Base-by-base conservation (phyloP, 1,140 invertebrate genomes). In the Drosophila kepulauana region DNA sequence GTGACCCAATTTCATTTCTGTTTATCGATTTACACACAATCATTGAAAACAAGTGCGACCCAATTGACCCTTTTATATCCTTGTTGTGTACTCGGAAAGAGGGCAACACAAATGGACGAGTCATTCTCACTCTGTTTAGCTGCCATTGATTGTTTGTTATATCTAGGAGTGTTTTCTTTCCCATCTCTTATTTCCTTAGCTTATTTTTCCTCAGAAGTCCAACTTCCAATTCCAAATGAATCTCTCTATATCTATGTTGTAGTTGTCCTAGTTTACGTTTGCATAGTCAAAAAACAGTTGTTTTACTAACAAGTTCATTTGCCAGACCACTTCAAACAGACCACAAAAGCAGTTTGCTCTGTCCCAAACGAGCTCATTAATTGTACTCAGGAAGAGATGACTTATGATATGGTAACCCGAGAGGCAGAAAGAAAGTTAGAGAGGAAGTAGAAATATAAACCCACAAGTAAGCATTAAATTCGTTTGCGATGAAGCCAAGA, bases 331-430 rank as follows among this genome's bases (percentile, higher is more conserved):
- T 46, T 68, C 68, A 68, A 81, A 66, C 49, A 58, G 45, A 78
- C 71, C 43, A 46, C 49, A 76, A 10, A 7, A 59, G 13, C 38
- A 61, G 30, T n/a, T 54, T n/a, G 2, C 8, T 11, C 46, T 46
- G 2, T 20, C 2, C 69, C 0, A 28, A 46, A 49, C 67, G 56
- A 68, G 61, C 58, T 77, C 77, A 84, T 84, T 84, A 84, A 84
- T 80, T 84, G 72, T 84, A 35, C 64, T 80, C 62, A 84, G 51
- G 57, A 77, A 66, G 58, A 80, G 71, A 84, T 80, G 77, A 84
- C 80, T 84, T 80, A 84, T 84, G 77, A 84, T 68, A 62, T 64
- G 58, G 66, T 46, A 16, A 38, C 56, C 51, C 15, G 8, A 54
- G 43, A 46, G 63, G 38, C 48, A 49, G 41, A n/a, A 13, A 51